phyloP scores from a whole-genome alignment of 2,888 invertebrate genomes.

The Zhengitettix transpicula region DNA sequence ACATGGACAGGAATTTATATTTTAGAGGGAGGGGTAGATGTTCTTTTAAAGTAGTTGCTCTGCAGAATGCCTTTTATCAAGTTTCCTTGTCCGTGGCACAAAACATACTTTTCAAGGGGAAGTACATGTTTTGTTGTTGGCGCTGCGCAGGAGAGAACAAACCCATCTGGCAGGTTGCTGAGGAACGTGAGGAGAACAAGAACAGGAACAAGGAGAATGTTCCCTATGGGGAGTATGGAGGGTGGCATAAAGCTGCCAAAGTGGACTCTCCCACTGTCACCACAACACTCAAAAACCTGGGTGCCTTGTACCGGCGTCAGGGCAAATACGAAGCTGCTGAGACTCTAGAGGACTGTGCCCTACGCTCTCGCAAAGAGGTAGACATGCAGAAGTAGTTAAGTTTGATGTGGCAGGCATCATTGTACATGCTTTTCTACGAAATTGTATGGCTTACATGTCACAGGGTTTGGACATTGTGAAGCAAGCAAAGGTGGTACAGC shows the following conservation, averaged over 20 bases:
- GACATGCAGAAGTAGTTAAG: too few relatives aligned
- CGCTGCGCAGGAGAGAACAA: constrained; percentile 62
- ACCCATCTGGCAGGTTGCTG: constrained; percentile 82
- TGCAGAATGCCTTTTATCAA: too few relatives aligned
- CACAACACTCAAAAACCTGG: constrained; percentile 94
- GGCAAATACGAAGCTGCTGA: constrained; percentile 99
- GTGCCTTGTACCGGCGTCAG: constrained; percentile 93
- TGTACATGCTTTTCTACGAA: too few relatives aligned
- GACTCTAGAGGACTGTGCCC: constrained; percentile 93
- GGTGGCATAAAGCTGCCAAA: constrained; percentile 97
- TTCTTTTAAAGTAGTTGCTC: too few relatives aligned
- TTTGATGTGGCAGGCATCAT: too few relatives aligned
- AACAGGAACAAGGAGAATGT: constrained; percentile 72
- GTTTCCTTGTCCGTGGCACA: too few relatives aligned
- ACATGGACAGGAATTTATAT: too few relatives aligned
- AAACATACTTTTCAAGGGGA: too few relatives aligned
- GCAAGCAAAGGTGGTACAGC: constrained; percentile 69
- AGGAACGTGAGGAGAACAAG: constrained; percentile 96
- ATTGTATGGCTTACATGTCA: too few relatives aligned
- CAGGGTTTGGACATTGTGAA: constrained; percentile 86
- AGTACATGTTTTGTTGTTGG: too few relatives aligned
- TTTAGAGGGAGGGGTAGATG: too few relatives aligned
- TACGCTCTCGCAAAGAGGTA: constrained; percentile 91
- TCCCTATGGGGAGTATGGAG: constrained; percentile 73
- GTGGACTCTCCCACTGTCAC: constrained; percentile 95